Evolutionary conservation across 2,113 vertebrate genomes (phyloP), one percentile per base, ranked within the genome.

Genomic region (Chunga burmeisteri): DNA sequence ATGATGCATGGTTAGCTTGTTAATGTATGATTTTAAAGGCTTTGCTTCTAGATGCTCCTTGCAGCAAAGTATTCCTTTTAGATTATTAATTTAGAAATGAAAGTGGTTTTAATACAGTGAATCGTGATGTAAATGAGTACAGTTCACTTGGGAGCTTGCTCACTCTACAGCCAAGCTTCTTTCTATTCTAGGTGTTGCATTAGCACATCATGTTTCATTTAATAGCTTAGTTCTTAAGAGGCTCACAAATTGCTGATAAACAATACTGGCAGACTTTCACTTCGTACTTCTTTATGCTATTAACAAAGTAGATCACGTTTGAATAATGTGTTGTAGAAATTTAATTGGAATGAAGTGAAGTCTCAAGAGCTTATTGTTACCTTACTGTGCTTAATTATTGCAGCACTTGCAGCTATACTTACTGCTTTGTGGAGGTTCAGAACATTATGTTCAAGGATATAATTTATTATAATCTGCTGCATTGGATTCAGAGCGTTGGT

Each of bases 391-490:
- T 94, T 96, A 98, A 97, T 97, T 95, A 94, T 46, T 71, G 70
- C 89, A 86, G 86, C 70, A 67, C 93, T 96, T 94, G 90, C 88
- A 93, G 89, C 78, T 88, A 63, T 90, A 75, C 93, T 96, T 81
- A 49, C 0, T 92, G 71, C 79, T 94, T 96, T 94, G 95, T 92
- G 92, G 66, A 96, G 44, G 84, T 91, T 84, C 79, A 95, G 94
- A 97, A 95, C 91, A 74, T 90, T 47, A 20, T 97, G 96, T 96
- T 94, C 88, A 49, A 77, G 94, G 81, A 75, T 58, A 23, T 94
- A 79, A 96, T 95, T 96, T 91, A 67, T 95, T 88, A 26, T 91
- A 84, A 97, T 89, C 34, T 70, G 63, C 78, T 62, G 46, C 61
- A 61, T 44, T 95, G 79, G 30, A 96, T 96, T 90, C 94, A 71